Base-by-base conservation (phyloP, 2,888 invertebrate genomes). In the Diplazon laetatorius region DNA sequence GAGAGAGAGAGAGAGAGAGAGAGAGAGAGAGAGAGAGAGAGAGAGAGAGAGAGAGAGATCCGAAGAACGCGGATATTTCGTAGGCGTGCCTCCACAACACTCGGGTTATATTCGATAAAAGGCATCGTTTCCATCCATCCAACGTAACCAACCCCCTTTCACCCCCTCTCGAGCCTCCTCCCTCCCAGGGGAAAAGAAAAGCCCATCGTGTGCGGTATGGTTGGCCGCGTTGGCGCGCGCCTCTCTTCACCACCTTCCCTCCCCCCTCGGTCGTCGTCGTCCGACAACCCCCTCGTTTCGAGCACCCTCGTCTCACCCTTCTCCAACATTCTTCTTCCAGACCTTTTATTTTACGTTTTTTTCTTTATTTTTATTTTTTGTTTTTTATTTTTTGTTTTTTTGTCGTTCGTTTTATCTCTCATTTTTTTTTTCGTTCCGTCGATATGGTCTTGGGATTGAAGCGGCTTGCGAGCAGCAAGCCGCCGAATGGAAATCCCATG, bases 31-130 rank as follows among this genome's bases (percentile, higher is more conserved):
- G n/a, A n/a, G n/a, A n/a, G n/a, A n/a, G n/a, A n/a, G n/a, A n/a
- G n/a, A n/a, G n/a, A n/a, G n/a, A n/a, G n/a, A n/a, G n/a, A n/a
- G n/a, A n/a, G n/a, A n/a, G n/a, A n/a, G n/a, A n/a, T n/a, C n/a
- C 66, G 46, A 59, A 65, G 78, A 68, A 66, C 75, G 70, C 78
- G 76, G 76, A 80, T 76, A 73, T 77, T 80, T 80, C 59, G 80
- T 75, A 78, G 78, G 75, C 75, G 82, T 82, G 82, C 83, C 82
- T 80, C 80, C 79, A 83, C 81, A 82, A 82, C 85, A 83, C 83
- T 84, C 84, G 75, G 82, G 84, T 82, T 79, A 82, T 83, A 82
- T 83, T 84, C 85, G 84, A 86, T 85, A 86, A 86, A 85, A 78
- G 78, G 60, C 75, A 75, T 78, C 78, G 42, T 78, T n/a, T 75